A percentile compares a stretch with the other conserved stretches of the same genome.
phyloP scores from a whole-genome alignment of 2,797 vertebrate genomes.

The Tadarida brasiliensis region DNA sequence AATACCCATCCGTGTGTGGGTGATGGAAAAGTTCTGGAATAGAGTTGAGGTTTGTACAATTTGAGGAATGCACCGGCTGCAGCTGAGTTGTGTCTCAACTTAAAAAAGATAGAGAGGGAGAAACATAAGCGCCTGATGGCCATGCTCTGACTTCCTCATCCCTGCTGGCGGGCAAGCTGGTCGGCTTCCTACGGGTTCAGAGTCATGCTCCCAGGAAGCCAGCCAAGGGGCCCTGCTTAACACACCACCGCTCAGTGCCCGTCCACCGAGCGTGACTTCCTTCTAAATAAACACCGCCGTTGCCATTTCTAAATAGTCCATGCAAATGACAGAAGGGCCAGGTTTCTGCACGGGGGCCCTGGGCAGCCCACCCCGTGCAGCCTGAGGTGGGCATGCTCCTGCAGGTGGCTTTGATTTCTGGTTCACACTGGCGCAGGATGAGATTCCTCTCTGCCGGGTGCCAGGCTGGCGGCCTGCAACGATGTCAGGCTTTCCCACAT shows the following conservation, averaged over 20 bases:
- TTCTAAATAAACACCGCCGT: rapidly evolving
- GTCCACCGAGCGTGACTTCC: rapidly evolving
- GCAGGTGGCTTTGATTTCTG: rapidly evolving
- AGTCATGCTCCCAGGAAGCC: not conserved
- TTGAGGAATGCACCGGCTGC: rapidly evolving
- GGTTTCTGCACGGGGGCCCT: rapidly evolving
- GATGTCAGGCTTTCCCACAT: rapidly evolving
- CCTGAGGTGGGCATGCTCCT: rapidly evolving
- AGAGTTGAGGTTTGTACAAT: rapidly evolving
- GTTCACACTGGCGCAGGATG: rapidly evolving
- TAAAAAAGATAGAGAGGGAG: not conserved
- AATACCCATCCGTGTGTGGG: rapidly evolving
- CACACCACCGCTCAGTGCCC: not conserved
- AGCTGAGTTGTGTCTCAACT: rapidly evolving
- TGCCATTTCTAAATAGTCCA: not conserved
- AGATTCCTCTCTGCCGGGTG: rapidly evolving
- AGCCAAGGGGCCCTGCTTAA: not conserved
- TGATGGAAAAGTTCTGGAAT: rapidly evolving
- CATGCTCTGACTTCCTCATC: not conserved
- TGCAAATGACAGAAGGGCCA: not conserved
- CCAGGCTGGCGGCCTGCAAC: rapidly evolving
- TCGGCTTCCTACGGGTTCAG: not conserved
- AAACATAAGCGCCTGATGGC: rapidly evolving
- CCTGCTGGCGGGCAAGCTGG: too few species aligned
- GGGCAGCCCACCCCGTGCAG: not conserved